phyloP scores from a whole-genome alignment of 1,140 invertebrate species.

The Drosophila bocqueti region DNA sequence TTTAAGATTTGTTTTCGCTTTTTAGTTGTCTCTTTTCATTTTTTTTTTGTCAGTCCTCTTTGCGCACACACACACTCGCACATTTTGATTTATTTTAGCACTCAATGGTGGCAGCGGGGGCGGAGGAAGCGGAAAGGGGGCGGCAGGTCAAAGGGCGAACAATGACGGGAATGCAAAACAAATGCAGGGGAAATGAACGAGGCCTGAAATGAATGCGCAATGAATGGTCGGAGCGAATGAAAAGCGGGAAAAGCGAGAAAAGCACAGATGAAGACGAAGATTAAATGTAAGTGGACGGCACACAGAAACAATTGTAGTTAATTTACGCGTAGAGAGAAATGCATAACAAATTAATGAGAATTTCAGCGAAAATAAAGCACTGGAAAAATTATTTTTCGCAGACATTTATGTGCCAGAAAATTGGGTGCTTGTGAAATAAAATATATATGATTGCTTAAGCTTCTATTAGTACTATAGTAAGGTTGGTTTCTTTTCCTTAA shows the following conservation, averaged over 20 bases:
- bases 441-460: not conserved
- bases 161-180: slow-evolving; percentile 53
- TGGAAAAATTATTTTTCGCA: not conserved
- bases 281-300: slow-evolving; percentile 75
- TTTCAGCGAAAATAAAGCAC: slow-evolving; percentile 42
- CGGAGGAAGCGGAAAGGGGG: not conserved
- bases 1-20: slow-evolving; percentile 77
- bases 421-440: not conserved
- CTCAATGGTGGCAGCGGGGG: slow-evolving; percentile 50
- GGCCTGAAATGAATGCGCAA: slow-evolving; percentile 63
- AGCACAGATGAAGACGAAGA: slow-evolving; percentile 64
- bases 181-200: slow-evolving; percentile 65
- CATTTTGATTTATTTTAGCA: slow-evolving; percentile 81
- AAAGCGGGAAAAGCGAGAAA: slow-evolving; percentile 39
- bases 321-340: slow-evolving; percentile 72
- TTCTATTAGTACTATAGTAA: no score
- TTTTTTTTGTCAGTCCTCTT: slow-evolving; percentile 28
- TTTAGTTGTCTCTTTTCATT: slow-evolving; percentile 29
- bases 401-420: not conserved
- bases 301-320: slow-evolving; percentile 79
- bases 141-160: slow-evolving; percentile 31
- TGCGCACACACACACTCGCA: slow-evolving; percentile 23
- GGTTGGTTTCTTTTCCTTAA: not conserved
- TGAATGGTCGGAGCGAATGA: slow-evolving; percentile 59
- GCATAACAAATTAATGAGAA: slow-evolving; percentile 79